phyloP scores from a whole-genome alignment of 2,113 vertebrate genomes.

The Thryonomys swinderianus region DNA sequence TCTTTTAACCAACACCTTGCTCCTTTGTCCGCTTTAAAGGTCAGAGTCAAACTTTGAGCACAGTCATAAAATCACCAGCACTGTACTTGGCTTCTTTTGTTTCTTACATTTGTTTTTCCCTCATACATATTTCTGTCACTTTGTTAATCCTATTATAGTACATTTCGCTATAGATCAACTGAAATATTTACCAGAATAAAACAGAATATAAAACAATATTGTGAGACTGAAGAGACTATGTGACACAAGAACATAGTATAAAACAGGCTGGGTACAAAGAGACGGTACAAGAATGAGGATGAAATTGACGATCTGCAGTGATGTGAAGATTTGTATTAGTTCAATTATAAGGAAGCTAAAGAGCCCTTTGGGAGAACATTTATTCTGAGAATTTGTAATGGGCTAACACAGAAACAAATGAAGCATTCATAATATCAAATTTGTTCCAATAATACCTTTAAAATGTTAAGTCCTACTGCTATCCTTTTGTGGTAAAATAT shows the following conservation, averaged over 20 bases:
- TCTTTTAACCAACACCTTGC: neutral
- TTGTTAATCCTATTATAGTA: conserved; percentile 23
- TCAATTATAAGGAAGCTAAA: conserved; percentile 37
- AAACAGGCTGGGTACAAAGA: conserved; percentile 24
- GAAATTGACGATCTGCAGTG: conserved; percentile 11
- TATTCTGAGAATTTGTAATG: conserved; percentile 47
- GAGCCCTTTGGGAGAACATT: neutral
- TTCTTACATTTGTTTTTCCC: conserved; percentile 47
- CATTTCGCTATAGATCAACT: conserved; percentile 42
- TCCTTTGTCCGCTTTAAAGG: conserved; percentile 24
- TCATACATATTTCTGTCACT: conserved; percentile 9
- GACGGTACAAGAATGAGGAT: conserved; percentile 5
- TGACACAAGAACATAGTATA: neutral
- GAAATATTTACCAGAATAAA: conserved; percentile 45
- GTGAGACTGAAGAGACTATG: neutral
- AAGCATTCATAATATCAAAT: conserved; percentile 62
- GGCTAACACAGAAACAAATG: conserved; percentile 55
- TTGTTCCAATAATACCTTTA: conserved; percentile 40
- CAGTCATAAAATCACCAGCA: neutral
- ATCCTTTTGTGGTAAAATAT: conserved; percentile 62
- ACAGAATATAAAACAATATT: conserved; percentile 37
- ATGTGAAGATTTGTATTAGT: conserved; percentile 43
- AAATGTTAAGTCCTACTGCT: conserved; percentile 35
- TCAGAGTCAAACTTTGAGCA: neutral
- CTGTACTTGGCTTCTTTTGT: neutral